phyloP scores from a whole-genome alignment of 1,140 invertebrate species.

The Araneus ventricosus region DNA sequence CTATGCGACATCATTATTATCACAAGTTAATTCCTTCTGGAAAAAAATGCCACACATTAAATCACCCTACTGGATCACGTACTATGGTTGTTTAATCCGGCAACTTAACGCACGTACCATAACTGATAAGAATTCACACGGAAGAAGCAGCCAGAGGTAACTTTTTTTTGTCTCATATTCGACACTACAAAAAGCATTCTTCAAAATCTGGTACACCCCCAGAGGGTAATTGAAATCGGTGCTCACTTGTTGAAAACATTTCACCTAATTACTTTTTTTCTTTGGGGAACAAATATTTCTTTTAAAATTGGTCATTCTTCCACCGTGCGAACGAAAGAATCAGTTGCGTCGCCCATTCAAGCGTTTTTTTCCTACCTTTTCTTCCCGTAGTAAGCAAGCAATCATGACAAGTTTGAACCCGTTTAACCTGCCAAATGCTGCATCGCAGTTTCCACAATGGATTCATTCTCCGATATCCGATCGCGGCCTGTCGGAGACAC shows the following conservation, averaged over 20 bases:
- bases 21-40: no score
- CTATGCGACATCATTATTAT: no score
- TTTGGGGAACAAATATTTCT: neutral
- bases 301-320: conserved; percentile 6
- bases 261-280: neutral
- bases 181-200: neutral
- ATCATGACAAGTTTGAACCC: neutral
- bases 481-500: conserved; percentile 7
- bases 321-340: neutral
- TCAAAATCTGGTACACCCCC: neutral
- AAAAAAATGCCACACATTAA: no score
- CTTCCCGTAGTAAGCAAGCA: neutral
- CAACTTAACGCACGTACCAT: no score
- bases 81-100: no score
- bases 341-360: neutral
- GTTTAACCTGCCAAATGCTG: neutral
- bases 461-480: neutral
- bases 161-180: neutral
- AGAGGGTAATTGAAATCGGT: neutral
- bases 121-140: neutral
- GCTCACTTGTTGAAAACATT: neutral
- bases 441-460: neutral
- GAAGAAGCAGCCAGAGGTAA: neutral
- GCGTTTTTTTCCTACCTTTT: neutral
- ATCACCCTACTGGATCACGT: no score